Evolutionary conservation across 2,797 vertebrate species (phyloP).

Genomic region (Peromyscus eremicus): DNA sequence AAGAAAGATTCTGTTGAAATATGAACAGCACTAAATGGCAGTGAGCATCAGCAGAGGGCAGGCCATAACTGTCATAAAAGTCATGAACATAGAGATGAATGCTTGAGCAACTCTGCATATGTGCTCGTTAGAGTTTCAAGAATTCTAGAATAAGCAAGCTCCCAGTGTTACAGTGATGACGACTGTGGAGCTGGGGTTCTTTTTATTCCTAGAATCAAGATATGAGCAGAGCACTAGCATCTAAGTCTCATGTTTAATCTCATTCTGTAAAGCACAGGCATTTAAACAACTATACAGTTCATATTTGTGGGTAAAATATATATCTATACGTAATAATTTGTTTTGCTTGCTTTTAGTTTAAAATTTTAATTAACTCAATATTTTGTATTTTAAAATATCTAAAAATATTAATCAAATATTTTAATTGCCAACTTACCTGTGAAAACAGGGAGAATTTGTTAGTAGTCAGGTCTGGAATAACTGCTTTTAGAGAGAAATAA

Average conservation of each 20-base stretch:
- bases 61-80: too few relatives aligned
- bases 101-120: background rate
- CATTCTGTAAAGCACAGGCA: background rate
- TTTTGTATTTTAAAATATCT: background rate
- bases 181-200: background rate
- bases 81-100: background rate
- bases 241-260: background rate
- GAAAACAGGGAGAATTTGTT: background rate
- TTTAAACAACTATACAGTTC: background rate
- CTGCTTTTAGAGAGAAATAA: background rate
- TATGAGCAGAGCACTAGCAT: background rate
- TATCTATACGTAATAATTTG: background rate
- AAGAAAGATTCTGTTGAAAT: background rate
- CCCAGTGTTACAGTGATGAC: rapidly evolving
- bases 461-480: too few relatives aligned
- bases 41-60: background rate
- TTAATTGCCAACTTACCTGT: background rate
- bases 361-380: background rate
- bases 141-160: background rate
- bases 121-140: background rate
- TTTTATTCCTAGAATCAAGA: background rate
- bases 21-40: too few relatives aligned
- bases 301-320: background rate
- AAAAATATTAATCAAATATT: background rate
- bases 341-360: background rate